Percentiles rank a stretch among this genome's conserved stretches.
Conservation (phyloP, 2,888 invertebrate species). For the Frankliniella fusca region DNA sequence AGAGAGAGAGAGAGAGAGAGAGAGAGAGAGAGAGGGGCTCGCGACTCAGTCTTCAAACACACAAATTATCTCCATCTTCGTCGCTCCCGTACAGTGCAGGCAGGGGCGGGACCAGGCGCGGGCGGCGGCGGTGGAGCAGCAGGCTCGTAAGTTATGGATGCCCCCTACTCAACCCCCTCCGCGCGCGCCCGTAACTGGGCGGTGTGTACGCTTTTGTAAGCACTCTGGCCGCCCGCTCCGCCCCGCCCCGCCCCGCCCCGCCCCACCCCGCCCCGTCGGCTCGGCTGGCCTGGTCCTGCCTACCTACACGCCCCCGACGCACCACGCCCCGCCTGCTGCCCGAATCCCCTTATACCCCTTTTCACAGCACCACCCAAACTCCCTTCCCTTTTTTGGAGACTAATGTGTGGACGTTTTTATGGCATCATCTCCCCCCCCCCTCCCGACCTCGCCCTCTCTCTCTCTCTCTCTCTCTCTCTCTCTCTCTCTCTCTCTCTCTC, state of each 20-base stretch:
- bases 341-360: too few relatives aligned
- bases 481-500: constrained; percentile 6
- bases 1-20: too few relatives aligned
- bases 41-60: neutral
- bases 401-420: constrained; percentile 20
- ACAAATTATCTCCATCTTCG: neutral
- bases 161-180: neutral
- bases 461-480: neutral
- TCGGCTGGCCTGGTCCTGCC: too few relatives aligned
- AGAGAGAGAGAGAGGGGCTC: neutral
- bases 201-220: constrained; percentile 18
- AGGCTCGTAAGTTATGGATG: constrained; percentile 7
- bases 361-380: neutral
- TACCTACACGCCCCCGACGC: too few relatives aligned
- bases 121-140: neutral
- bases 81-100: neutral
- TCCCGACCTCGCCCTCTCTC: neutral
- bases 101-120: neutral
- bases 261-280: too few relatives aligned
- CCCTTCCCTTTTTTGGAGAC: neutral
- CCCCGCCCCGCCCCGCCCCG: too few relatives aligned
- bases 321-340: too few relatives aligned
- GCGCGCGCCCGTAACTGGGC: neutral
- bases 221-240: neutral
- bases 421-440: neutral